Conservation (phyloP, 2,113 vertebrate species). For the Rhodinocichla rosea region DNA sequence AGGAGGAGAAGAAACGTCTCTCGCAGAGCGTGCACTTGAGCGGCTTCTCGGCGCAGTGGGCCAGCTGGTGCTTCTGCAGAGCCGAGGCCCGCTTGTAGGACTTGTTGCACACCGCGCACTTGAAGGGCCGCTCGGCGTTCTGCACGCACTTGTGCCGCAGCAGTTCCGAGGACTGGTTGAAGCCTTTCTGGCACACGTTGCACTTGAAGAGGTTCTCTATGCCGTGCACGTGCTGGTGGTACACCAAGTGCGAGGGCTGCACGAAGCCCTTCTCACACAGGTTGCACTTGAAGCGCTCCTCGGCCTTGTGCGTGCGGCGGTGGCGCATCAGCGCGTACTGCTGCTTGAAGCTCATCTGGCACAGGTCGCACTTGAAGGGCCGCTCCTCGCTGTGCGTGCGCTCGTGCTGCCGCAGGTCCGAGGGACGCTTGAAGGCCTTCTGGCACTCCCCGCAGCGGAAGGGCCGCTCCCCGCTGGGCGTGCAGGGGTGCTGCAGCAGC, state of each 20-base stretch:
- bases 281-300: constrained; percentile 89
- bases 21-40: constrained; percentile 95
- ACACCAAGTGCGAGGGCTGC: constrained; percentile 93
- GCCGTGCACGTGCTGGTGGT: constrained; percentile 95
- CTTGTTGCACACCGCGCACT: constrained; percentile 92
- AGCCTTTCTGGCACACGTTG: constrained; percentile 94
- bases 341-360: constrained; percentile 99
- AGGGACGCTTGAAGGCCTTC: constrained; percentile 94
- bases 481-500: constrained; percentile 95
- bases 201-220: constrained; percentile 98
- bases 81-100: constrained; percentile 95
- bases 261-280: constrained; percentile 96
- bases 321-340: constrained; percentile 94
- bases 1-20: constrained; percentile 94
- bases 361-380: constrained; percentile 96
- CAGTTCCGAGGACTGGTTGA: constrained; percentile 93
- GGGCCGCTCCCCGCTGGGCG: constrained; percentile 90
- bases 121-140: constrained; percentile 89
- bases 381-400: constrained; percentile 96
- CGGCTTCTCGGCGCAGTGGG: constrained; percentile 94
- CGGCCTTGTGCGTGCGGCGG: constrained; percentile 89
- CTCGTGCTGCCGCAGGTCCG: constrained; percentile 93
- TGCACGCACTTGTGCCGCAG: constrained; percentile 94
- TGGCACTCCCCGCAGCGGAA: constrained; percentile 92
- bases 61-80: constrained; percentile 91